phyloP scores from a whole-genome alignment of 2,797 vertebrate species.

The Phataginus tetradactyla region DNA sequence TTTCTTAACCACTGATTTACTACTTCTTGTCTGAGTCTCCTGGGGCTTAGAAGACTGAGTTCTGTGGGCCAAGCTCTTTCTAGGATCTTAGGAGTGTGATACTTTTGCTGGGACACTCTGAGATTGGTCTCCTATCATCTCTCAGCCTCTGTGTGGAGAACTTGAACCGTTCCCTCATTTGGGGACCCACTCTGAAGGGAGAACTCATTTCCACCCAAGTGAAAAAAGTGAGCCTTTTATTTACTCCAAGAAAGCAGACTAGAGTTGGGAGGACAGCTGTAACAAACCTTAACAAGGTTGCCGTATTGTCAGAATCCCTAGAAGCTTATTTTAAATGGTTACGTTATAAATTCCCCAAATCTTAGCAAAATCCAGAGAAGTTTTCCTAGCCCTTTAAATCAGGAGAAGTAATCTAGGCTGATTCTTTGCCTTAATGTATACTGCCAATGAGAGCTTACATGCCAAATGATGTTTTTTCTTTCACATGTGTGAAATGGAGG shows the following conservation, averaged over 20 bases:
- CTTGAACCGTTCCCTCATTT: background rate
- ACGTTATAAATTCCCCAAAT: constrained; percentile 46
- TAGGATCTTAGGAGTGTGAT: background rate
- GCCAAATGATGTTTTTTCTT: constrained; percentile 83
- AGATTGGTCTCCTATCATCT: background rate
- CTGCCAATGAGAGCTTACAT: constrained; percentile 84
- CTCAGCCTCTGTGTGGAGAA: background rate
- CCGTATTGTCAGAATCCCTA: background rate
- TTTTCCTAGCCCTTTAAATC: constrained; percentile 85
- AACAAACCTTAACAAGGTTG: background rate
- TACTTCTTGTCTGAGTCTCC: background rate
- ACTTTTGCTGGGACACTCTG: background rate
- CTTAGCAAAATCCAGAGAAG: constrained; percentile 69
- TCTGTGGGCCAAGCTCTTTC: background rate
- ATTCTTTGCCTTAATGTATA: constrained; percentile 81
- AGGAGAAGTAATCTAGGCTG: constrained; percentile 77
- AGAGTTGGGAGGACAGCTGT: background rate
- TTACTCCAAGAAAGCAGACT: background rate
- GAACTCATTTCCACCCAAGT: background rate
- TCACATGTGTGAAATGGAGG: constrained; percentile 77
- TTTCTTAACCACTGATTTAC: background rate
- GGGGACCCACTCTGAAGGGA: background rate
- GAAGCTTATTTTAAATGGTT: background rate
- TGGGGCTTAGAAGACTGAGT: background rate
- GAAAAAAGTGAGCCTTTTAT: too few species aligned